phyloP scores from a whole-genome alignment of 1,140 invertebrate genomes.

The Plodia interpunctella region DNA sequence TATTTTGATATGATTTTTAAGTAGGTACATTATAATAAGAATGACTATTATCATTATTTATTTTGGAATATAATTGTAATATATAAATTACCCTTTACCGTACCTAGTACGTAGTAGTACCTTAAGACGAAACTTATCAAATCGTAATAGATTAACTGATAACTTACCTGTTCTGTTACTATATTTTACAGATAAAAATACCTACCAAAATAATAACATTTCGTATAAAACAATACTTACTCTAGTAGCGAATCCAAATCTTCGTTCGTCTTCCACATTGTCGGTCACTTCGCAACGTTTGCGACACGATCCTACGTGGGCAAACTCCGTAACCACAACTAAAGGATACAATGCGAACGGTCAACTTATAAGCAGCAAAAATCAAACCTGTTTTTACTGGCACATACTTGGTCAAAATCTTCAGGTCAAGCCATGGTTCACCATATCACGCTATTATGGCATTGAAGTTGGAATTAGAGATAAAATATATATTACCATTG shows the following conservation, averaged over 20 bases:
- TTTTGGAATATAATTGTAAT: no score
- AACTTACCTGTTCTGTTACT: no score
- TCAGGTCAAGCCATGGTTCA: neutral
- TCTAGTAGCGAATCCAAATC: conserved; percentile 21
- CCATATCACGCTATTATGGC: neutral
- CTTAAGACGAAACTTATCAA: no score
- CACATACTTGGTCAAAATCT: neutral
- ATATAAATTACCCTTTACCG: no score
- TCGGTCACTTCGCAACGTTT: neutral
- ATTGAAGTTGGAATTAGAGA: neutral
- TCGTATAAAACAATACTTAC: conserved; percentile 18
- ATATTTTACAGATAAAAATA: no score
- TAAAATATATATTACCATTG: neutral
- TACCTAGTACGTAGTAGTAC: no score
- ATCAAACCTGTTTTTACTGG: conserved; percentile 3
- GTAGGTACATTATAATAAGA: no score
- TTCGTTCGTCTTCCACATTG: conserved; percentile 25
- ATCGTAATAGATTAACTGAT: no score
- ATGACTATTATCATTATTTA: no score
- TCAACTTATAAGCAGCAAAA: neutral
- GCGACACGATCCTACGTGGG: neutral
- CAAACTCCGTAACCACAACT: neutral
- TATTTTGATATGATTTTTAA: no score
- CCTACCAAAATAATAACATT: neutral
- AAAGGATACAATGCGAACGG: neutral